Percentiles rank a stretch among this genome's conserved stretches.
phyloP scores from a whole-genome alignment of 2,797 vertebrate genomes.

The Crenuchus spilurus region DNA sequence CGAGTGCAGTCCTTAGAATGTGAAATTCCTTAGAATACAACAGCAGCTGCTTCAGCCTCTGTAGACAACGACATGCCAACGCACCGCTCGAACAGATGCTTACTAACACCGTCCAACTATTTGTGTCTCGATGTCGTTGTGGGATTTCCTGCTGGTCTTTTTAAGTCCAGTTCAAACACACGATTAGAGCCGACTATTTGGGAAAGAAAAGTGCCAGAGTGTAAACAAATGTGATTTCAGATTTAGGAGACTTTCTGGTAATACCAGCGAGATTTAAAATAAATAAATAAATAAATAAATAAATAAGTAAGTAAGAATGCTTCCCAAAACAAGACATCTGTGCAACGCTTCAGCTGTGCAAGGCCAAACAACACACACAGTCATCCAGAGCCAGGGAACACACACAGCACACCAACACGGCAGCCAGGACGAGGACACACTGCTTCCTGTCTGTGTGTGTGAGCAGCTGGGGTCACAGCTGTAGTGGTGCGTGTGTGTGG shows the following conservation, averaged over 20 bases:
- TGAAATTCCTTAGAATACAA: background rate
- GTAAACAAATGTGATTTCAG: constrained; percentile 18
- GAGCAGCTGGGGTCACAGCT: constrained; percentile 78
- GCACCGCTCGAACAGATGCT: constrained; percentile 22
- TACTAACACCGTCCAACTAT: constrained; percentile 17
- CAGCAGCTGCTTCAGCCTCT: constrained; percentile 19
- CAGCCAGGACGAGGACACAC: constrained; percentile 66
- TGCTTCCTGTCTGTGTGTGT: constrained; percentile 70
- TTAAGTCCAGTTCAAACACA: background rate
- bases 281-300: constrained; percentile 3
- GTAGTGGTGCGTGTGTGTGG: constrained; percentile 56
- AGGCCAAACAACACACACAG: constrained; percentile 48
- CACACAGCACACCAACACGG: constrained; percentile 63
- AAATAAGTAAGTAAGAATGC: background rate
- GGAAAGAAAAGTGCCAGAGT: background rate
- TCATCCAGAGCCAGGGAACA: constrained; percentile 47
- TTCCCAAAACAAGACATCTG: constrained; percentile 28
- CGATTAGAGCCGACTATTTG: background rate
- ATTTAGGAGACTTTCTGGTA: background rate
- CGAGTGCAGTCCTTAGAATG: no score
- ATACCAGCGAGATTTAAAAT: constrained; percentile 14
- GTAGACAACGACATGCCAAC: background rate
- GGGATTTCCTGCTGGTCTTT: constrained; percentile 1
- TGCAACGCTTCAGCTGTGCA: constrained; percentile 52
- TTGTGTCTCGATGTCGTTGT: background rate